Percentiles rank a stretch among this genome's conserved stretches.
Evolutionary conservation across 2,113 vertebrate species (phyloP).

Genomic region (Ptilorrhoa leucosticta): DNA sequence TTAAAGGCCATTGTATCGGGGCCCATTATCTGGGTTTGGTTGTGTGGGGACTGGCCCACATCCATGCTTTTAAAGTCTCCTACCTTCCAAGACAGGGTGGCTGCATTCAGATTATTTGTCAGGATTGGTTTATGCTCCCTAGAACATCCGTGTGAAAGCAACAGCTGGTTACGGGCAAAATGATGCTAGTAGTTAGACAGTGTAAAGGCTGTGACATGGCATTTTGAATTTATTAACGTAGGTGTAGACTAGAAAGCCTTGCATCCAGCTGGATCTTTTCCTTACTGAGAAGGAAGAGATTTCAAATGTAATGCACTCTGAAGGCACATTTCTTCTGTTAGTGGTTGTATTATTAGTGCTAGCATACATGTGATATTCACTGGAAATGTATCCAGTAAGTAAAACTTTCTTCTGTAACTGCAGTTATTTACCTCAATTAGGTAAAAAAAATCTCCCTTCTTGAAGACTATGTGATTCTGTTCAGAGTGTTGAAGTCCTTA

Average conservation of each 20-base stretch:
- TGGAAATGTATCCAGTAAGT: neutral
- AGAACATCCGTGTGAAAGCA: neutral
- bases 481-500: neutral
- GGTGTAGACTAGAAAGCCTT: neutral
- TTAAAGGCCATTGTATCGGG: neutral
- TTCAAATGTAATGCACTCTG: neutral
- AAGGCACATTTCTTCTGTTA: neutral
- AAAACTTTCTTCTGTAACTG: neutral
- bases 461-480: neutral
- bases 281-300: neutral
- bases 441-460: too few relatives aligned
- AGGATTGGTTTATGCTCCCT: neutral
- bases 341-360: neutral
- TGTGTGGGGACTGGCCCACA: neutral
- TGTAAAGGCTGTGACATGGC: neutral
- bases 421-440: neutral
- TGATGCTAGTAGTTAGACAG: neutral
- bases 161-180: neutral
- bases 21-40: neutral
- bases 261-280: neutral
- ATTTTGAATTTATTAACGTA: neutral
- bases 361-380: neutral
- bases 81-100: neutral
- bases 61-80: neutral
- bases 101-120: neutral